These are phyloP conservation scores for Monochamus alternatus DNA, from an alignment of 2,888 invertebrate species.

Conservation along the genomic window DNA sequence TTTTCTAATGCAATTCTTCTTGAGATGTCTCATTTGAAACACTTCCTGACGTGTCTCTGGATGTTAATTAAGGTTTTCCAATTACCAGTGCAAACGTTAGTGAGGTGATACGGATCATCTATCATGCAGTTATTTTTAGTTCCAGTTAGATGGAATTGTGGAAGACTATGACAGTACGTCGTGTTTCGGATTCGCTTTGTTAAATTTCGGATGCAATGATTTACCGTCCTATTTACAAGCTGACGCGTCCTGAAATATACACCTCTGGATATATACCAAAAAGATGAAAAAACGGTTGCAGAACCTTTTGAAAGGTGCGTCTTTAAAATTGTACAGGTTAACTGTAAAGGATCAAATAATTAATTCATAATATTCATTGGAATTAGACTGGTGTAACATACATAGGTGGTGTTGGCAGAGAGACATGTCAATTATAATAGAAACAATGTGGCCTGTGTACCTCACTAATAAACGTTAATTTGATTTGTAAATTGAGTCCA, in stretches of 20 bases:
- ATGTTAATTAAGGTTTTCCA: constrained; percentile 38
- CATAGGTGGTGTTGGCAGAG: not conserved
- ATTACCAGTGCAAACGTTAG: constrained; percentile 36
- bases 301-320: no score
- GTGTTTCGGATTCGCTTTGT: constrained; percentile 15
- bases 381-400: not conserved
- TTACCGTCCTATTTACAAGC: not conserved
- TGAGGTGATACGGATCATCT: constrained; percentile 38
- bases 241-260: no score
- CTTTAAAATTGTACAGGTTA: no score
- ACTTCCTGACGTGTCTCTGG: constrained; percentile 28
- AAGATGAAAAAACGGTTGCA: no score
- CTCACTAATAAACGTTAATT: constrained; percentile 13
- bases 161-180: constrained; percentile 20
- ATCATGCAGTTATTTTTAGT: constrained; percentile 43
- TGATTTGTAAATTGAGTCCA: constrained; percentile 5
- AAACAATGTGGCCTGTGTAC: not conserved
- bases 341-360: no score
- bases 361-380: no score
- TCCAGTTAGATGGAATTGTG: constrained; percentile 16
- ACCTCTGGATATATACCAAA: no score
- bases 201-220: not conserved
- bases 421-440: not conserved
- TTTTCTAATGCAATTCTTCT: no score
- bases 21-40: not conserved